A percentile compares a stretch with the other conserved stretches of the same genome.
These are phyloP conservation scores for Tylochromis polylepis DNA, from an alignment of 2,113 vertebrate species.

Conservation along the genomic window DNA sequence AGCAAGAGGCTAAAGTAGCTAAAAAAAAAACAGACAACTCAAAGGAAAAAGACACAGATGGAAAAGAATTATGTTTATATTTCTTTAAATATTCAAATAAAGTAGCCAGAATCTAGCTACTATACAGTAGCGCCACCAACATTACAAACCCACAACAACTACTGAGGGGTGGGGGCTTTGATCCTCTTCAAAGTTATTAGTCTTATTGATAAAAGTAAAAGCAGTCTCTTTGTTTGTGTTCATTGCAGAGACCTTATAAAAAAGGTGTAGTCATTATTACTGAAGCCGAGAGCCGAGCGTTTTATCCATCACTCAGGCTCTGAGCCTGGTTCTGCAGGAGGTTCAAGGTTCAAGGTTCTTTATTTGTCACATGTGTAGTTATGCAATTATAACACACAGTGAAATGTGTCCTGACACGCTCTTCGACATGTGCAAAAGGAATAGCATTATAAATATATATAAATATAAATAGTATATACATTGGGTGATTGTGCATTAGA, in stretches of 20 bases:
- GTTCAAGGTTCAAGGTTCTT: no score
- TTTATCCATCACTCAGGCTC: background rate
- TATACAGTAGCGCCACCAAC: accelerated
- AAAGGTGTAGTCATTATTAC: no score
- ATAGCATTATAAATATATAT: no score
- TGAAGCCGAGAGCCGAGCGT: background rate
- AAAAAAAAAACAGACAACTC: background rate
- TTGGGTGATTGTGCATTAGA: no score
- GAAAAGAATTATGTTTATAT: background rate
- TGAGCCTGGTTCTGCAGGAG: background rate
- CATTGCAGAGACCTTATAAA: background rate
- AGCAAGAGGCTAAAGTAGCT: background rate
- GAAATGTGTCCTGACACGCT: no score
- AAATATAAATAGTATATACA: no score
- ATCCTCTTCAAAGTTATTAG: background rate
- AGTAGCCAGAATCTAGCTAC: background rate
- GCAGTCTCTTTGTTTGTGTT: background rate
- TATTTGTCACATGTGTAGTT: no score
- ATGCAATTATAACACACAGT: no score
- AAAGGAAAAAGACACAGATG: background rate
- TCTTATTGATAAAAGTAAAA: background rate
- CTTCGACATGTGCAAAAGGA: no score
- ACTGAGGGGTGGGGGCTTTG: background rate
- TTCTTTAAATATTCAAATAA: background rate
- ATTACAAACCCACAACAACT: background rate